Percentiles rank a stretch among this genome's conserved stretches.
These are phyloP conservation scores for Aldrovandia affinis DNA, from an alignment of 2,797 vertebrate species.

Conservation along the genomic window DNA sequence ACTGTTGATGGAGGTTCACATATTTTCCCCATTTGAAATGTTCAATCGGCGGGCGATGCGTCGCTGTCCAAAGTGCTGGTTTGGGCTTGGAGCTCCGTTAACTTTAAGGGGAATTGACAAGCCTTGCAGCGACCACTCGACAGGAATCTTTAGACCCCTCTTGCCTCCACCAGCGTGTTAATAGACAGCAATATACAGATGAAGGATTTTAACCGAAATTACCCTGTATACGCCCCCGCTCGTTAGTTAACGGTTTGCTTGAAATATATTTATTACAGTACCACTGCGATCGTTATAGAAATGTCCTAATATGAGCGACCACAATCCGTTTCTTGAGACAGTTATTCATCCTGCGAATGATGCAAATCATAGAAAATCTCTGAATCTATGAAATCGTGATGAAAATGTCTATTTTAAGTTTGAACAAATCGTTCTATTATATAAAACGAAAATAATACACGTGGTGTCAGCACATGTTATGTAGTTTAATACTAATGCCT, in stretches of 20 bases:
- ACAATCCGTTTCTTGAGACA: neutral
- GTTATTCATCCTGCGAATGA: neutral
- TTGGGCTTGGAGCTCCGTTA: slow-evolving; percentile 14
- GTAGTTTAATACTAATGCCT: neutral
- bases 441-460: neutral
- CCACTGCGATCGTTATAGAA: neutral
- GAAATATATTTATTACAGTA: neutral
- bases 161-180: neutral
- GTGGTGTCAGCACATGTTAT: neutral
- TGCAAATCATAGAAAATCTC: neutral
- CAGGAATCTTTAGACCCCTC: neutral
- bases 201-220: neutral
- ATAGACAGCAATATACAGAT: neutral
- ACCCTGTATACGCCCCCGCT: neutral
- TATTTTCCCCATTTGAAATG: neutral
- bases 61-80: slow-evolving; percentile 57
- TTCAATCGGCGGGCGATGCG: slow-evolving; percentile 3
- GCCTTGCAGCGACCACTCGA: neutral
- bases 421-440: neutral
- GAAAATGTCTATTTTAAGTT: neutral
- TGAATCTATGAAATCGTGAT: neutral
- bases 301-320: neutral
- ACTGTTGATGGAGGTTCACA: neutral
- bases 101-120: slow-evolving; percentile 28
- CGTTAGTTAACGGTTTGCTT: neutral